phyloP scores from a whole-genome alignment of 2,888 invertebrate genomes.

The Myopa testacea region DNA sequence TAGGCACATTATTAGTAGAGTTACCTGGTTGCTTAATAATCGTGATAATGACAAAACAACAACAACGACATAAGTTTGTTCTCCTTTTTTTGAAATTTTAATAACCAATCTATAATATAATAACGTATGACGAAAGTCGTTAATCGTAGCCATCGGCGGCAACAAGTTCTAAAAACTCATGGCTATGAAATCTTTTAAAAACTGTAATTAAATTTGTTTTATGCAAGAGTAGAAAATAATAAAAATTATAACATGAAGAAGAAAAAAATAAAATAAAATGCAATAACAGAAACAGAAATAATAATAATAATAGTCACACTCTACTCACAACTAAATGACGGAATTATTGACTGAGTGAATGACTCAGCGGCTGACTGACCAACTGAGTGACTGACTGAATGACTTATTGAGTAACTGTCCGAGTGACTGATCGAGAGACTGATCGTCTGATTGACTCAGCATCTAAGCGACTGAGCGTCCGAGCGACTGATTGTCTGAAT shows the following conservation, averaged over 20 bases:
- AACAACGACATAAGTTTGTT: no score
- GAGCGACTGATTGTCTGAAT: not conserved
- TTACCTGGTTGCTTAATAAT: no score
- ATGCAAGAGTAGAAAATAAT: slow-evolving; percentile 3
- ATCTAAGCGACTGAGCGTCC: not conserved
- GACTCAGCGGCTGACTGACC: not conserved
- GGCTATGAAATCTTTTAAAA: slow-evolving; percentile 21
- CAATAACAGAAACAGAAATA: not conserved
- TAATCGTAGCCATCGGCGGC: not conserved
- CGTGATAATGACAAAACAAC: no score
- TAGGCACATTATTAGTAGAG: no score
- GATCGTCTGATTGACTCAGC: no score
- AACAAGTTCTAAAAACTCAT: not conserved
- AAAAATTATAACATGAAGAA: not conserved
- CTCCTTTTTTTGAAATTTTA: no score
- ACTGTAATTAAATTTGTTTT: slow-evolving; percentile 36
- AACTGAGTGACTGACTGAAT: not conserved
- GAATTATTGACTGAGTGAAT: not conserved
- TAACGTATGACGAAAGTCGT: no score
- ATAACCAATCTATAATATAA: no score
- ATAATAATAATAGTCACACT: not conserved
- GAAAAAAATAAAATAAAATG: not conserved
- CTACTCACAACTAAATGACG: not conserved
- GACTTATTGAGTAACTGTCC: not conserved
- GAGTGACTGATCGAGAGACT: not conserved